phyloP scores from a whole-genome alignment of 2,113 vertebrate genomes.

The Oncorhynchus gorbuscha region DNA sequence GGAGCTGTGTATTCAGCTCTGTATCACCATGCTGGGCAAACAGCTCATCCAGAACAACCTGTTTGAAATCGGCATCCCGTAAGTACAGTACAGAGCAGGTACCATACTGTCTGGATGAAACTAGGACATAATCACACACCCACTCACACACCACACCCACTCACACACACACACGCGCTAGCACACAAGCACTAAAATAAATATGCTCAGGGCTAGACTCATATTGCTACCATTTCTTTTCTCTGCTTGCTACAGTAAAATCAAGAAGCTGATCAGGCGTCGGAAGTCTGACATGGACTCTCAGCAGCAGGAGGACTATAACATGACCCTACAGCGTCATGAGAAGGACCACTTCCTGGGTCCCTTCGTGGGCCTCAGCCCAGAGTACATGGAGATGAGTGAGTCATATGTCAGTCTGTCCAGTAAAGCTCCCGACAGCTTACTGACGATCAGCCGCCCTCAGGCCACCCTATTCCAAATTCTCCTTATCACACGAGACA shows the following conservation, averaged over 20 bases:
- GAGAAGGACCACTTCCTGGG: constrained; percentile 89
- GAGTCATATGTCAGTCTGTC: constrained; percentile 50
- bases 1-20: constrained; percentile 96
- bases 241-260: constrained; percentile 77
- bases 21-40: constrained; percentile 97
- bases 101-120: neutral
- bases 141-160: neutral
- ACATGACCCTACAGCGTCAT: constrained; percentile 79
- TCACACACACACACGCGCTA: neutral
- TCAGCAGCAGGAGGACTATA: constrained; percentile 77
- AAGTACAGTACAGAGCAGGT: constrained; percentile 62
- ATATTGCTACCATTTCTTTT: neutral
- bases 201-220: neutral
- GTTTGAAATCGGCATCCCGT: constrained; percentile 97
- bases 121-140: neutral
- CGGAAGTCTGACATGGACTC: constrained; percentile 79
- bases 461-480: neutral
- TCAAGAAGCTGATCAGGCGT: constrained; percentile 89
- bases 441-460: neutral
- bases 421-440: neutral
- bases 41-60: constrained; percentile 98
- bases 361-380: constrained; percentile 88
- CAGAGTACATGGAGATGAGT: constrained; percentile 99
- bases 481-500: too few species aligned
- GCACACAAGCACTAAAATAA: neutral